Evolutionary conservation across 2,113 vertebrate species (phyloP).

Genomic region (Lagenorhynchus albirostris): DNA sequence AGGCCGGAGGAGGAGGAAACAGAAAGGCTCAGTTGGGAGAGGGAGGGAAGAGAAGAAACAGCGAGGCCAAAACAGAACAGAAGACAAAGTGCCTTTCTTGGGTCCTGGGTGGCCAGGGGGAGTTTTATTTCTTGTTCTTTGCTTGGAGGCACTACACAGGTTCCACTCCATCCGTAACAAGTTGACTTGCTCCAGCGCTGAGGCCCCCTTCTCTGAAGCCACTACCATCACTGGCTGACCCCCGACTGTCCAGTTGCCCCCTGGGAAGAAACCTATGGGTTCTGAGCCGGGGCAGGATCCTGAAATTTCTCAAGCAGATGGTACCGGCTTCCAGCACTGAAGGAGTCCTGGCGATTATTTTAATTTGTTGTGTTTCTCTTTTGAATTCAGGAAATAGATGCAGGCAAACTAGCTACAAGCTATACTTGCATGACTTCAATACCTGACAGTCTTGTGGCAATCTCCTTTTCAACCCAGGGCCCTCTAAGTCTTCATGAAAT

Average conservation of each 20-base stretch:
- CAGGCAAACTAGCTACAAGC: conserved; percentile 61
- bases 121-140: neutral
- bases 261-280: neutral
- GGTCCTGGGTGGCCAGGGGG: neutral
- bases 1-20: neutral
- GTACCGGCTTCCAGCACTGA: neutral
- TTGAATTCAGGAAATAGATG: conserved; percentile 66
- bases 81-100: neutral
- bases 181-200: neutral
- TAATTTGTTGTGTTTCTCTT: conserved; percentile 60
- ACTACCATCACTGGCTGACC: rapidly evolving
- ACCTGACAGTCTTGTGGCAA: conserved; percentile 18
- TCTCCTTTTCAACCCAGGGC: neutral
- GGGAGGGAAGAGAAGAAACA: neutral
- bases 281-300: rapidly evolving
- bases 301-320: conserved; percentile 22
- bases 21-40: neutral
- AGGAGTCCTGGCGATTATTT: conserved; percentile 57
- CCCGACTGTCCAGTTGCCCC: neutral
- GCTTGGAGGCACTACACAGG: neutral
- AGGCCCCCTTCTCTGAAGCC: neutral
- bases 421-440: neutral
- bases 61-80: neutral
- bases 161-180: neutral
- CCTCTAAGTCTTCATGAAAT: conserved; percentile 9